Base-by-base conservation (phyloP, 2,888 invertebrate genomes). In the Drosophila phalerata region DNA sequence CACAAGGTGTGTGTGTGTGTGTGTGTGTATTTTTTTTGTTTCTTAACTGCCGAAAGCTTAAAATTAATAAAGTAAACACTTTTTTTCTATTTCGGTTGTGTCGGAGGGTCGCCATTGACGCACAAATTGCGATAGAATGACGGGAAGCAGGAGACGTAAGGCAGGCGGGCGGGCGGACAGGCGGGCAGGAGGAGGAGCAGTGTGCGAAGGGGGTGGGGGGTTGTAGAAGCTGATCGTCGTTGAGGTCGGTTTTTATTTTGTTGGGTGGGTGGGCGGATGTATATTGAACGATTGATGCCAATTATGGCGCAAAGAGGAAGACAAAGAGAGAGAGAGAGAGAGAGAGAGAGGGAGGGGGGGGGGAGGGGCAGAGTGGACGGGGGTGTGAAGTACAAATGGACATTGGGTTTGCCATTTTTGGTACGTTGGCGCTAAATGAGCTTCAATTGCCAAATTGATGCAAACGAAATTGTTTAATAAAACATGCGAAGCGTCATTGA, bases 51-150 rank as follows among this genome's bases (percentile, higher is more conserved):
- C 82, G 68, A 87, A 85, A 84, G 84, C 82, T 87, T 85, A 78
- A 84, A 84, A 84, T 84, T 84, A 85, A 85, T 87, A 85, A 87
- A 84, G 87, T 81, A 84, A 87, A 84, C 80, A 84, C 45, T 79
- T 57, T 78, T 78, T 65, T 67, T 69, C 64, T 64, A 45, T 70
- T 55, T 70, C 55, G 43, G 52, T 75, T 67, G 62, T 56, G 66
- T 69, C 53, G 71, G 58, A 70, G 58, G 45, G 53, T 66, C 53
- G 70, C 71, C 45, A 72, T 74, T 78, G 79, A 78, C 75, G 75
- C 75, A 78, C 72, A 63, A 70, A 70, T 57, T 48, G 77, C 66
- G 51, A 13, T 66, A 69, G 69, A 69, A 73, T 19, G 9, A 10
- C 30, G 17, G 6, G 17, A 9, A 13, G 38, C 30, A 28, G 49